Evolutionary conservation across 2,113 vertebrate species (phyloP).

Genomic region (Phrynocephalus versicolor): DNA sequence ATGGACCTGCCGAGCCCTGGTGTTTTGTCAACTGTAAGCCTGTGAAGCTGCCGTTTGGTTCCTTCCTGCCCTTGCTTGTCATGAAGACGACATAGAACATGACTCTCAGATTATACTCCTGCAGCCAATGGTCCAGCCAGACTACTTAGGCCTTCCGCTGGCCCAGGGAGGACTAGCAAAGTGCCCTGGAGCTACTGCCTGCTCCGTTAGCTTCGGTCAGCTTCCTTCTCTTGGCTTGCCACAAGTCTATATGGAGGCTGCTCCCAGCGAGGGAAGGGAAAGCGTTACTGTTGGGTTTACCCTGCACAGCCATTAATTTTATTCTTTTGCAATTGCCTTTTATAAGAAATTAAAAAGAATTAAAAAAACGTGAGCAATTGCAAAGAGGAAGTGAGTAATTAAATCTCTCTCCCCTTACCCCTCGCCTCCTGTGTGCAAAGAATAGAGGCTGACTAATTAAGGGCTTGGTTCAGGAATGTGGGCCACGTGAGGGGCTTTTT

Average conservation of each 20-base stretch:
- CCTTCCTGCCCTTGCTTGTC: too few relatives aligned
- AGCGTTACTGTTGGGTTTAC: neutral
- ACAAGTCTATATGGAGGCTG: too few relatives aligned
- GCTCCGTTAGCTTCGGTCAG: neutral
- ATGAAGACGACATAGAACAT: too few relatives aligned
- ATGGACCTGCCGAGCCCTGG: too few relatives aligned
- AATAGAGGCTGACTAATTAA: neutral
- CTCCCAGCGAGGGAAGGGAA: neutral
- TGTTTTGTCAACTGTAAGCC: too few relatives aligned
- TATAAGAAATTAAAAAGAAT: neutral
- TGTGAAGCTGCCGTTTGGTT: too few relatives aligned
- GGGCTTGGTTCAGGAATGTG: neutral
- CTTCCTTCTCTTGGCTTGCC: neutral
- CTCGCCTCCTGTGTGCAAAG: neutral
- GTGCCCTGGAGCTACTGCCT: too few relatives aligned
- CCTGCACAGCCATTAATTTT: neutral
- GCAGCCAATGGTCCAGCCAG: too few relatives aligned
- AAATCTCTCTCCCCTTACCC: neutral
- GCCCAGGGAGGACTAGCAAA: too few relatives aligned
- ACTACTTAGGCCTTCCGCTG: too few relatives aligned
- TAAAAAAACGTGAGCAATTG: neutral
- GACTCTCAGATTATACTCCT: too few relatives aligned
- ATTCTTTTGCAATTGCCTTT: neutral
- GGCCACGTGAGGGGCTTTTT: neutral
- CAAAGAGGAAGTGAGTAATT: conserved; percentile 9